Conservation (phyloP, 1,140 invertebrate genomes). For the Oedothorax gibbosus region DNA sequence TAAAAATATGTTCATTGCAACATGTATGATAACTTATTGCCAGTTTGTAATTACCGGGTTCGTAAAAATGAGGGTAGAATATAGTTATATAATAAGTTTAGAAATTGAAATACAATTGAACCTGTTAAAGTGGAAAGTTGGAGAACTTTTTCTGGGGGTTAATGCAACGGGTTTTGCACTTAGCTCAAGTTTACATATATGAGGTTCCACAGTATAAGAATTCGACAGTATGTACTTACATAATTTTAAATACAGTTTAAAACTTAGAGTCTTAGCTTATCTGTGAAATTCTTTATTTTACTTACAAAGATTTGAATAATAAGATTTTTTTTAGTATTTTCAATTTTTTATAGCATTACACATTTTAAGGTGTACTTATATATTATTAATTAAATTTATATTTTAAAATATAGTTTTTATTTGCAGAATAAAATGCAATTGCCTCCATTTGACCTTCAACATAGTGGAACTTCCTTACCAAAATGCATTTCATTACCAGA, state of each 20-base stretch:
- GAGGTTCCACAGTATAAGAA: no score
- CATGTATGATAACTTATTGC: no score
- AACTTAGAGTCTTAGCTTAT: not conserved
- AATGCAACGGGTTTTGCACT: no score
- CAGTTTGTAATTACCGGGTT: no score
- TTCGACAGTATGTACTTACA: no score
- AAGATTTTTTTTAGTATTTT: not conserved
- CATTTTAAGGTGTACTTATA: not conserved
- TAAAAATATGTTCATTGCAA: not conserved
- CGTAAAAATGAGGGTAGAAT: no score
- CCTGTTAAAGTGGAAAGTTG: no score
- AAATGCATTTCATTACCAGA: slow-evolving; percentile 55
- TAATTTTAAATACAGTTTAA: no score
- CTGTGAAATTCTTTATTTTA: not conserved
- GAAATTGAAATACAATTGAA: no score
- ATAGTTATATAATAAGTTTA: no score
- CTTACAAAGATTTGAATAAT: not conserved
- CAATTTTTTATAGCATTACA: not conserved
- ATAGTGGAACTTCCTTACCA: slow-evolving; percentile 29
- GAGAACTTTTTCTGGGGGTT: no score
- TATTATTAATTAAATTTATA: not conserved
- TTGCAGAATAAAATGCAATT: slow-evolving; percentile 20
- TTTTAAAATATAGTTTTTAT: not conserved
- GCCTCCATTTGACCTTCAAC: not conserved
- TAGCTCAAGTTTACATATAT: no score